These are phyloP conservation scores for Dynastes maya DNA, from an alignment of 2,888 invertebrate genomes.

Conservation along the genomic window DNA sequence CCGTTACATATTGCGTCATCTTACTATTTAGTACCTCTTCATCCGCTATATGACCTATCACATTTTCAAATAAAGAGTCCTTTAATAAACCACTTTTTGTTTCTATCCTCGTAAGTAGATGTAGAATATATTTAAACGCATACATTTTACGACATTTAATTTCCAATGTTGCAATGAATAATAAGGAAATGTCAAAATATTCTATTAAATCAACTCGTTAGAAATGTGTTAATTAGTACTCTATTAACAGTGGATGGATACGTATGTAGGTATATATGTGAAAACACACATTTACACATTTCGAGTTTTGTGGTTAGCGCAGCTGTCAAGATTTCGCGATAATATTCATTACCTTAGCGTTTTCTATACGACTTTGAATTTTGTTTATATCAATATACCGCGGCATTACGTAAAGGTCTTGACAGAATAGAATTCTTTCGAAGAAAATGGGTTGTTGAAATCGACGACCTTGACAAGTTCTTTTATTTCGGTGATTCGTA, in stretches of 20 bases:
- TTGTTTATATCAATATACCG: too few species aligned
- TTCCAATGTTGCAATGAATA: neutral
- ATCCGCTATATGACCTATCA: too few species aligned
- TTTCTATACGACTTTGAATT: too few species aligned
- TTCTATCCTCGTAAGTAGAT: too few species aligned
- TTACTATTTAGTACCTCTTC: too few species aligned
- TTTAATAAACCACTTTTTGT: too few species aligned
- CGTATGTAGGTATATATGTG: neutral
- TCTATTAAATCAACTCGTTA: neutral
- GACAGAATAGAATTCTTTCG: neutral
- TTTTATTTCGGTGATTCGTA: too few species aligned
- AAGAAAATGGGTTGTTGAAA: too few species aligned
- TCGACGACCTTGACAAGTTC: too few species aligned
- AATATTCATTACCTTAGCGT: neutral
- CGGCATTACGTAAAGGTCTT: neutral
- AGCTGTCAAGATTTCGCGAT: neutral
- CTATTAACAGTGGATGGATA: neutral
- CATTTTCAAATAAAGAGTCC: too few species aligned
- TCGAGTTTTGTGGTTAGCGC: neutral
- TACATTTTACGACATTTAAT: neutral
- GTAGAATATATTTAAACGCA: too few species aligned
- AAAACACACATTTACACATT: neutral
- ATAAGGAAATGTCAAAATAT: slow-evolving; percentile 13
- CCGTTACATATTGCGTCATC: too few species aligned
- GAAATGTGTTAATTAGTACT: slow-evolving; percentile 18